A percentile compares a stretch with the other conserved stretches of the same genome.
These are phyloP conservation scores for Physocephala rufipes DNA, from an alignment of 2,888 invertebrate species.

Conservation along the genomic window DNA sequence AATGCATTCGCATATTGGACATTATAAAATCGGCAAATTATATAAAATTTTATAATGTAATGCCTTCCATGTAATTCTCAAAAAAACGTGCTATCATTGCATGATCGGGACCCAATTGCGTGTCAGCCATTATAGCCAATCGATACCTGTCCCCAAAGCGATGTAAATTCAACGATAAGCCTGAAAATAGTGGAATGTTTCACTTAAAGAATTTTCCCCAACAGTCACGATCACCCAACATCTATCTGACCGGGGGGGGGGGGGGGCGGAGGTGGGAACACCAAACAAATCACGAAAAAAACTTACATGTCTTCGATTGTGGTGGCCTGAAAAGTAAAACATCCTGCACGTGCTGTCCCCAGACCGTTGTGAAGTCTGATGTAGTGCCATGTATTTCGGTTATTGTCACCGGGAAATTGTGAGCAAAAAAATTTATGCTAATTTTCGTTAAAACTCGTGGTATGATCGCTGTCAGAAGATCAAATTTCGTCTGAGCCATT, in stretches of 20 bases:
- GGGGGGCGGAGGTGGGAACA: too few relatives aligned
- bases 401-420: conserved; percentile 63
- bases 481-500: conserved; percentile 62
- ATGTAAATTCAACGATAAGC: conserved; percentile 62
- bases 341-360: conserved; percentile 63
- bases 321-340: conserved; percentile 63
- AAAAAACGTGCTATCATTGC: conserved; percentile 59
- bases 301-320: conserved; percentile 62
- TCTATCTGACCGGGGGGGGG: too few relatives aligned
- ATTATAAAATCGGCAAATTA: too few relatives aligned
- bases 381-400: conserved; percentile 62
- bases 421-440: conserved; percentile 63
- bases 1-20: too few relatives aligned
- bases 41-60: conserved; percentile 43
- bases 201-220: not conserved
- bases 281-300: too few relatives aligned
- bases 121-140: conserved; percentile 64
- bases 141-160: conserved; percentile 62
- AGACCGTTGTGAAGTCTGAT: conserved; percentile 57
- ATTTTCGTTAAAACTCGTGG: conserved; percentile 62
- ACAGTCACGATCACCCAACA: not conserved
- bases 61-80: conserved; percentile 60
- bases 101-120: conserved; percentile 63
- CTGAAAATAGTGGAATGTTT: conserved; percentile 44
- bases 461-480: conserved; percentile 59